Conservation (phyloP, 2,113 vertebrate genomes). For the Ictalurus punctatus region DNA sequence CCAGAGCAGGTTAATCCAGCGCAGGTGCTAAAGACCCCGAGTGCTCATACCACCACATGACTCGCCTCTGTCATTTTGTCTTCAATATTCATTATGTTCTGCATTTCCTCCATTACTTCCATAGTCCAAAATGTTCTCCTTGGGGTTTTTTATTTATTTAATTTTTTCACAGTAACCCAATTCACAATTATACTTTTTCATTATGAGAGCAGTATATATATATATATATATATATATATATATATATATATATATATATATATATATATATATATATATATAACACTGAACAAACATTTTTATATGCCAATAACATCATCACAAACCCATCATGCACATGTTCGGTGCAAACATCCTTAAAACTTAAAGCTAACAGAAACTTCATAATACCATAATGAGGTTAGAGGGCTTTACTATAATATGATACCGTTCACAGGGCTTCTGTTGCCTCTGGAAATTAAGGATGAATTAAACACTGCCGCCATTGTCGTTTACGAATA, state of each 20-base stretch:
- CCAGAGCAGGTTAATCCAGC: conserved; percentile 82
- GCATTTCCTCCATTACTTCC: not conserved
- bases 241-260: too few species aligned
- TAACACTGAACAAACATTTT: too few species aligned
- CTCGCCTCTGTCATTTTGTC: not conserved
- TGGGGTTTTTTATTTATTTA: not conserved
- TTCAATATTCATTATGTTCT: not conserved
- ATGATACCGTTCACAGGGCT: conserved; percentile 67
- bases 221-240: too few species aligned
- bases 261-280: too few species aligned
- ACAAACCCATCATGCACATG: not conserved
- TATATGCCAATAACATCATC: not conserved
- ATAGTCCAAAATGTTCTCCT: not conserved
- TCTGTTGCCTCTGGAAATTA: conserved; percentile 77
- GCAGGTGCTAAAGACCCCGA: conserved; percentile 86
- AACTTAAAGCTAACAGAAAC: conserved; percentile 47
- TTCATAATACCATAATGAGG: conserved; percentile 55
- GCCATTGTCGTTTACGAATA: conserved; percentile 85
- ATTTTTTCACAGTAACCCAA: not conserved
- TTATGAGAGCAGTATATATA: not conserved
- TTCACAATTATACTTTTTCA: not conserved
- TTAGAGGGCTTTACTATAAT: conserved; percentile 61
- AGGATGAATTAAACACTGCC: conserved; percentile 81
- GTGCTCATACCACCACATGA: conserved; percentile 47
- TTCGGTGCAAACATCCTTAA: not conserved